Evolutionary conservation across 1,140 invertebrate genomes (phyloP).

Genomic region (Drosophila sturtevanti): DNA sequence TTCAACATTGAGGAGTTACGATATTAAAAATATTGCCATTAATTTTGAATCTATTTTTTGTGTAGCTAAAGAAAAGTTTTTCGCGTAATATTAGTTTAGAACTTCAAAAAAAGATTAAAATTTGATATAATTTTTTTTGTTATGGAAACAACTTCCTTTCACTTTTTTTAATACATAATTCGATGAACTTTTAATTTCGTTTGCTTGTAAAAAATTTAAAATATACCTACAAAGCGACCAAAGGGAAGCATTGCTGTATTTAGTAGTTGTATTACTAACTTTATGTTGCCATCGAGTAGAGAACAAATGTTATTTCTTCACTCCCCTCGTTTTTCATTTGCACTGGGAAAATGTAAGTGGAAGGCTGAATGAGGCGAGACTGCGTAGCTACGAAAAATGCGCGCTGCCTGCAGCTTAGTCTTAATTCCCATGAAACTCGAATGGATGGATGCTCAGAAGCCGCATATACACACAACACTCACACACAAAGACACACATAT

Average conservation of each 20-base stretch:
- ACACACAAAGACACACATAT: slow-evolving; percentile 23
- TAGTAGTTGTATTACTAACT: slow-evolving; percentile 6
- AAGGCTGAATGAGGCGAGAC: background rate
- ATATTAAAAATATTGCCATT: no score
- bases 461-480: slow-evolving; percentile 17
- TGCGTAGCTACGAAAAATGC: slow-evolving; percentile 11
- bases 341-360: slow-evolving; percentile 29
- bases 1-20: no score
- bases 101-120: no score
- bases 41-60: no score
- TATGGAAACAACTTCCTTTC: no score
- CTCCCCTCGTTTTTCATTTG: slow-evolving; percentile 30
- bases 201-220: background rate
- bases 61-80: no score
- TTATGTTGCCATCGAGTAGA: background rate
- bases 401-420: slow-evolving; percentile 63
- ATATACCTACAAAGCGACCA: background rate
- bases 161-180: background rate
- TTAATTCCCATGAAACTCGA: slow-evolving; percentile 72
- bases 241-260: background rate
- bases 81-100: no score
- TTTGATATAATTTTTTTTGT: no score
- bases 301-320: background rate
- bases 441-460: slow-evolving; percentile 40
- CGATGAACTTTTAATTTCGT: background rate